Conservation (phyloP, 1,140 invertebrate species). For the Drosophila gunungcola region DNA sequence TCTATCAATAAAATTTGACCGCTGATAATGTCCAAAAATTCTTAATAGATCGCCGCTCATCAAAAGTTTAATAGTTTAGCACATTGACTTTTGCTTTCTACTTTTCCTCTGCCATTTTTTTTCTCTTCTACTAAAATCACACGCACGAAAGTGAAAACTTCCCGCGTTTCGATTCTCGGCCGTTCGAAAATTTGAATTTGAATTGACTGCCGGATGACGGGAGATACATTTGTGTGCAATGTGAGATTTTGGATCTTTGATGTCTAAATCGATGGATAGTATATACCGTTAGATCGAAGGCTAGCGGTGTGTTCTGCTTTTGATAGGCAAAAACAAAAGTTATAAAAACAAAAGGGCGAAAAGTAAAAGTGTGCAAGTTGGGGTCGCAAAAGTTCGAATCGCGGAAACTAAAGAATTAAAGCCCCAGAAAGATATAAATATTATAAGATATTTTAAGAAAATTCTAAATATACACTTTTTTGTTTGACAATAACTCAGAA, state of each 20-base stretch:
- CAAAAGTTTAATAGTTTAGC: conserved; percentile 24
- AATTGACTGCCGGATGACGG: conserved; percentile 28
- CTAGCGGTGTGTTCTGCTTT: conserved; percentile 59
- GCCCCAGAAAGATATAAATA: background rate
- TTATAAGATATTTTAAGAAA: background rate
- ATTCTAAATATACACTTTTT: too few species aligned
- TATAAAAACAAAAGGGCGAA: conserved; percentile 19
- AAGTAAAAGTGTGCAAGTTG: conserved; percentile 48
- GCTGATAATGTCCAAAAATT: background rate
- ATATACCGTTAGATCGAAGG: conserved; percentile 40
- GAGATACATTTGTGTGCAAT: background rate
- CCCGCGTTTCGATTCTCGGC: conserved; percentile 46
- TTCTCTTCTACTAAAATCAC: conserved; percentile 5
- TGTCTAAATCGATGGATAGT: background rate
- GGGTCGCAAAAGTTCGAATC: background rate
- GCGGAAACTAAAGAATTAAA: background rate
- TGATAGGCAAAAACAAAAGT: conserved; percentile 23
- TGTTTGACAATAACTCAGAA: too few species aligned
- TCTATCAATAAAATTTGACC: background rate
- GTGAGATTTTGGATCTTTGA: conserved; percentile 8
- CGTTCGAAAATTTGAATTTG: conserved; percentile 38
- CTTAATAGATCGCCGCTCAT: conserved; percentile 14
- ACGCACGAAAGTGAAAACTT: conserved; percentile 68
- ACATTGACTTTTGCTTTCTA: conserved; percentile 62
- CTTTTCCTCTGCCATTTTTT: conserved; percentile 50